These are phyloP conservation scores for Columba janthina DNA, from an alignment of 2,113 vertebrate genomes.

Conservation along the genomic window DNA sequence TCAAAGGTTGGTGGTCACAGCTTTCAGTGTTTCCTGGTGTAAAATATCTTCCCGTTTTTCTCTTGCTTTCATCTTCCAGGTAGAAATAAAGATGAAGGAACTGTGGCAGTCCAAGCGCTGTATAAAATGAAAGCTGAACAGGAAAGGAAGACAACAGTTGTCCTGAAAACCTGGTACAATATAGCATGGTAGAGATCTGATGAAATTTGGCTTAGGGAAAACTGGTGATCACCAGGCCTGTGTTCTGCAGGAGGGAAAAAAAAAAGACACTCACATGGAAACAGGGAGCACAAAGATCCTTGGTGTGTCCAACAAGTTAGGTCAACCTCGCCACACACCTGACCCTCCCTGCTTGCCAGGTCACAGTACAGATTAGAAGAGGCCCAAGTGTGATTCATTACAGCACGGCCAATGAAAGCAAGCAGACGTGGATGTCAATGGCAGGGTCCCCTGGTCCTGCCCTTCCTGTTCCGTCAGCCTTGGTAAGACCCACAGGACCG, in stretches of 20 bases:
- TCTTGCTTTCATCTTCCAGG: background rate
- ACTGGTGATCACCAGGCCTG: background rate
- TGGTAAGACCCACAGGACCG: background rate
- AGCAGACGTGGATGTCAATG: background rate
- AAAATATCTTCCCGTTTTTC: background rate
- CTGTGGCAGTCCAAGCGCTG: background rate
- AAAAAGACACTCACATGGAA: background rate
- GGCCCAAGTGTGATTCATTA: background rate
- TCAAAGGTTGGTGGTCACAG: background rate
- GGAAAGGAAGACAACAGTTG: background rate
- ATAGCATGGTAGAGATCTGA: background rate
- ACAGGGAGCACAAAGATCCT: background rate
- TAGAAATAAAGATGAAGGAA: background rate
- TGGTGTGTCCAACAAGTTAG: accelerated
- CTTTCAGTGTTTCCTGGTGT: background rate
- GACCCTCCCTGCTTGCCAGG: background rate
- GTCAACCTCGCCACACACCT: background rate
- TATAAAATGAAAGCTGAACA: background rate
- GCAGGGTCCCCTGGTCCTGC: background rate
- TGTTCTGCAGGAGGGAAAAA: background rate
- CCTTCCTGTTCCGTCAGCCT: background rate
- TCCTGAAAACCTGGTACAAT: background rate
- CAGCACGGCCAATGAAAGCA: background rate
- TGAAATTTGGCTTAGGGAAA: background rate
- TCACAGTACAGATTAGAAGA: background rate